phyloP scores from a whole-genome alignment of 2,888 invertebrate species.

The Tipula helvola region DNA sequence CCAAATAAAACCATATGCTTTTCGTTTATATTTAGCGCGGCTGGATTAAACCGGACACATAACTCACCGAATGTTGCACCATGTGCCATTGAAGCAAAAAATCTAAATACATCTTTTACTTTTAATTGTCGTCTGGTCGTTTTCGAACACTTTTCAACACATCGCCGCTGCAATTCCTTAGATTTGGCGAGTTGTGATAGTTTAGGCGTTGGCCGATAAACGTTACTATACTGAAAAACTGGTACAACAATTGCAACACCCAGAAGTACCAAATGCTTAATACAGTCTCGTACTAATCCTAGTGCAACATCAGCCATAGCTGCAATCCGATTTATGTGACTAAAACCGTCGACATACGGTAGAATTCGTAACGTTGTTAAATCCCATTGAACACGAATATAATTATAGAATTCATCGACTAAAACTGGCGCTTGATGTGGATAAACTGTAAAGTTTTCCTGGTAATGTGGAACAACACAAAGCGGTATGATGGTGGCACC shows the following conservation, averaged over 20 bases:
- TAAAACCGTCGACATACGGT: constrained; percentile 68
- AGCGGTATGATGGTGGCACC: constrained; percentile 62
- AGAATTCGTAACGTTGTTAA: constrained; percentile 70
- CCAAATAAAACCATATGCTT: constrained; percentile 78
- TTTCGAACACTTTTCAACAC: constrained; percentile 54
- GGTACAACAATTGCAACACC: constrained; percentile 62
- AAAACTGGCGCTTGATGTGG: constrained; percentile 74
- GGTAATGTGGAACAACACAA: constrained; percentile 57
- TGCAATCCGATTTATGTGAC: constrained; percentile 68
- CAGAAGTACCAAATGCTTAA: constrained; percentile 67
- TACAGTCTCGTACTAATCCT: constrained; percentile 65
- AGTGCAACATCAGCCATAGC: constrained; percentile 69
- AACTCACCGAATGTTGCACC: constrained; percentile 65
- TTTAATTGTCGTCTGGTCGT: constrained; percentile 38
- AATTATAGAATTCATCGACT: constrained; percentile 51
- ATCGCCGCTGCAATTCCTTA: constrained; percentile 51
- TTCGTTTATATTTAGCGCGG: constrained; percentile 62
- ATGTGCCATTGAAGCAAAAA: constrained; percentile 65
- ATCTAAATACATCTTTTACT: constrained; percentile 56
- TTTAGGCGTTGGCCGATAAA: constrained; percentile 62
- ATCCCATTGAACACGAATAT: constrained; percentile 63
- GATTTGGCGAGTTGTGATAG: constrained; percentile 52
- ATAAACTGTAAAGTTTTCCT: constrained; percentile 56
- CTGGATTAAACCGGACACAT: constrained; percentile 60
- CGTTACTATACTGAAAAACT: constrained; percentile 68